phyloP scores from a whole-genome alignment of 2,888 invertebrate species.

The Polymixis lichenea region DNA sequence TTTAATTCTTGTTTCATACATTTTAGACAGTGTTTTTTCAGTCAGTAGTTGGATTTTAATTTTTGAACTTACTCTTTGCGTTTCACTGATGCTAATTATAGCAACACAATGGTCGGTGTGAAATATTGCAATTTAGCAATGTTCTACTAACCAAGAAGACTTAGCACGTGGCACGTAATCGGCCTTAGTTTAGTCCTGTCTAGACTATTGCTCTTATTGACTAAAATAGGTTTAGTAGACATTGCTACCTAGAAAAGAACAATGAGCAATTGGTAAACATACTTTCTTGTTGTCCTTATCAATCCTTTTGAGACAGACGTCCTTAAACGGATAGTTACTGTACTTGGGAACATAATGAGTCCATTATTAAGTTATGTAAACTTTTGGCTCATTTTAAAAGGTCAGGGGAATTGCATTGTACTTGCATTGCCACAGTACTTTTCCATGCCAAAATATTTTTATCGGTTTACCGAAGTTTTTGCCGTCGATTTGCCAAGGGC shows the following conservation, averaged over 20 bases:
- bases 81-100: constrained; percentile 7
- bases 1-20: too few species aligned
- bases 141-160: constrained; percentile 1
- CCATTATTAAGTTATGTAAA: constrained; percentile 33
- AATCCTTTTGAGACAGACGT: constrained; percentile 9
- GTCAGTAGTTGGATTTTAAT: too few species aligned
- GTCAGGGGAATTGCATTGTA: constrained; percentile 23
- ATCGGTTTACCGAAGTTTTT: not conserved
- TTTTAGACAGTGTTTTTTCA: too few species aligned
- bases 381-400: constrained; percentile 21
- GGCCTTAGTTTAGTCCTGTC: not conserved
- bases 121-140: constrained; percentile 1
- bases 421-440: not conserved
- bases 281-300: constrained; percentile 17
- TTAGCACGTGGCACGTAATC: not conserved
- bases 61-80: not conserved
- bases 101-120: not conserved
- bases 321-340: constrained; percentile 19
- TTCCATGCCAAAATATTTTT: not conserved
- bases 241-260: constrained; percentile 11
- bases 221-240: not conserved
- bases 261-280: not conserved
- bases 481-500: not conserved
- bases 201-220: constrained; percentile 1
- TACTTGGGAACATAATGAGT: constrained; percentile 37